phyloP scores from a whole-genome alignment of 2,113 vertebrate species.

The Coracopsis vasa region DNA sequence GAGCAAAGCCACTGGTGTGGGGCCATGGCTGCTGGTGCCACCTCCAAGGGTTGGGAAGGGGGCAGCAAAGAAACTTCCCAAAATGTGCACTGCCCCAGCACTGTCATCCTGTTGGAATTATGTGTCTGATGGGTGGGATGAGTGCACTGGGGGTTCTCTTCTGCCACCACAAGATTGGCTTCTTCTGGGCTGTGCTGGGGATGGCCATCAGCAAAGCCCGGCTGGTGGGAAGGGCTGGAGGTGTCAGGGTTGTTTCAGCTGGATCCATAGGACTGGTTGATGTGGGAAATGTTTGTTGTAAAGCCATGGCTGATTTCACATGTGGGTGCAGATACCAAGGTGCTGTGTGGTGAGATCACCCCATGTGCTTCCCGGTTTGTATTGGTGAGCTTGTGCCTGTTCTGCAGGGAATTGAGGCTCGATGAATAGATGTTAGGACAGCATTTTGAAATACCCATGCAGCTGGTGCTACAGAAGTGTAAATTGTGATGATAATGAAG shows the following conservation, averaged over 20 bases:
- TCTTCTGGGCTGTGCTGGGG: not conserved
- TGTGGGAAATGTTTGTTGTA: not conserved
- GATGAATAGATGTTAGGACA: not conserved
- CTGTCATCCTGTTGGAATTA: accelerated
- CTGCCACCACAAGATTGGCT: not conserved
- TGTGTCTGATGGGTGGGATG: accelerated
- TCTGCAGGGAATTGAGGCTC: not conserved
- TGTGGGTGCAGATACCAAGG: not conserved
- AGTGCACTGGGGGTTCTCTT: not conserved
- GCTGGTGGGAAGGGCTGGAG: not conserved
- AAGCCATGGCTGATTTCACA: not conserved
- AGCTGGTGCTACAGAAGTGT: not conserved
- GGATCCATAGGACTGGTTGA: not conserved
- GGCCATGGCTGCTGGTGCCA: not conserved
- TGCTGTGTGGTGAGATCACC: not conserved
- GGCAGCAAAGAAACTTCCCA: not conserved
- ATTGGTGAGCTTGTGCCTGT: not conserved
- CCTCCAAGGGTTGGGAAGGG: not conserved
- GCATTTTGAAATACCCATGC: not conserved
- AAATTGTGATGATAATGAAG: not conserved
- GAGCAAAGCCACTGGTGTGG: not conserved
- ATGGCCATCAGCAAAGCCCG: accelerated
- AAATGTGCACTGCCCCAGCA: not conserved
- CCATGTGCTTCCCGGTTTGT: accelerated
- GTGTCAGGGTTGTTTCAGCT: not conserved